These are phyloP conservation scores for Telenomus remus DNA, from an alignment of 1,140 invertebrate genomes.

Conservation along the genomic window DNA sequence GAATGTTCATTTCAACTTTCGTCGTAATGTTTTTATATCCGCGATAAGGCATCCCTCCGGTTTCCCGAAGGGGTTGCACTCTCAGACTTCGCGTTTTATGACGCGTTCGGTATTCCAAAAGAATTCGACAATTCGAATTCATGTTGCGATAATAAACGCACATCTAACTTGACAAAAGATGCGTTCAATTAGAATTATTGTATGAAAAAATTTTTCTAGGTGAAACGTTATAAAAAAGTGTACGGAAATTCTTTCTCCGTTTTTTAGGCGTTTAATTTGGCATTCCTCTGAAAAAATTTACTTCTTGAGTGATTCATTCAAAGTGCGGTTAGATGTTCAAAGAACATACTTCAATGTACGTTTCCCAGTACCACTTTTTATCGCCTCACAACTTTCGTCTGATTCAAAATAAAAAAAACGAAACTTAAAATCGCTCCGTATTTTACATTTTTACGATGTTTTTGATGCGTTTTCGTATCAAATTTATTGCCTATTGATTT, in stretches of 20 bases:
- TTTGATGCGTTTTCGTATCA: conserved; percentile 3
- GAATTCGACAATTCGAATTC: conserved; percentile 47
- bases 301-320: no score
- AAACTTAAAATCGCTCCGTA: background rate
- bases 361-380: conserved; percentile 26
- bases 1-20: conserved; percentile 56
- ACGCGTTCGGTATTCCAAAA: conserved; percentile 27
- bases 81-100: conserved; percentile 50
- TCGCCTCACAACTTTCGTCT: conserved; percentile 4
- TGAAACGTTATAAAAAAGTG: no score
- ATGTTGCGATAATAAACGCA: conserved; percentile 17
- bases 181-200: no score
- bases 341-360: conserved; percentile 29
- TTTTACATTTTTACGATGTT: background rate
- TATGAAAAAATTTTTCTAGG: no score
- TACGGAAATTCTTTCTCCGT: conserved; percentile 14
- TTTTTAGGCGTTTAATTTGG: conserved; percentile 24
- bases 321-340: conserved; percentile 24
- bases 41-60: conserved; percentile 42
- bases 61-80: conserved; percentile 31
- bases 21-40: conserved; percentile 51
- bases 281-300: background rate
- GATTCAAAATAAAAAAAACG: conserved; percentile 8
- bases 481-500: background rate
- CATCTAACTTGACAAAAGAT: conserved; percentile 1